These are phyloP conservation scores for Zophobas morio DNA, from an alignment of 1,140 invertebrate genomes.

Conservation along the genomic window DNA sequence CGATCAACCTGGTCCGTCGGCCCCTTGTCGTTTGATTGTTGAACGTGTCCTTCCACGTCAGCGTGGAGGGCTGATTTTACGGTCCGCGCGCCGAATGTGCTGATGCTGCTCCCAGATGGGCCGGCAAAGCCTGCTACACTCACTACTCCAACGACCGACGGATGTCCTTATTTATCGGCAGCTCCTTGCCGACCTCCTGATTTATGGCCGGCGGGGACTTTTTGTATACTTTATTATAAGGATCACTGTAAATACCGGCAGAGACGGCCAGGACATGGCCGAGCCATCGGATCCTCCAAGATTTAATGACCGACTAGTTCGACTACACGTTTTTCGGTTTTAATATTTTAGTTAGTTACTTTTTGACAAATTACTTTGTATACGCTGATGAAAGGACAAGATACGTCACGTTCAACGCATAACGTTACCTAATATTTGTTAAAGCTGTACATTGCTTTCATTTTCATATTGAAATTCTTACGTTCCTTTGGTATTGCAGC, in stretches of 20 bases:
- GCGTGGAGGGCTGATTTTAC: conserved; percentile 55
- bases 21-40: conserved; percentile 45
- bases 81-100: conserved; percentile 55
- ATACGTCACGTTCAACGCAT: no score
- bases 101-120: conserved; percentile 58
- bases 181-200: conserved; percentile 46
- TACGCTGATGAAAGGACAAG: no score
- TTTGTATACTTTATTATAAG: conserved; percentile 52
- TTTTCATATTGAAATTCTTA: no score
- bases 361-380: no score
- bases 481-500: no score
- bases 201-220: conserved; percentile 50
- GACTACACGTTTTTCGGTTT: no score
- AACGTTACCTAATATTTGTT: no score
- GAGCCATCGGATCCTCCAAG: conserved; percentile 39
- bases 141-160: conserved; percentile 43
- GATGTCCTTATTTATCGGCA: conserved; percentile 57
- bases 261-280: conserved; percentile 24
- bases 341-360: no score
- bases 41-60: conserved; percentile 47
- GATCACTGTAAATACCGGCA: conserved; percentile 52
- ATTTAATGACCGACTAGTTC: conserved; percentile 20
- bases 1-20: neutral
- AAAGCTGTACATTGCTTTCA: no score
- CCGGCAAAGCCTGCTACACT: conserved; percentile 25